Conservation (phyloP, 2,797 vertebrate genomes). For the Tamandua tetradactyla region DNA sequence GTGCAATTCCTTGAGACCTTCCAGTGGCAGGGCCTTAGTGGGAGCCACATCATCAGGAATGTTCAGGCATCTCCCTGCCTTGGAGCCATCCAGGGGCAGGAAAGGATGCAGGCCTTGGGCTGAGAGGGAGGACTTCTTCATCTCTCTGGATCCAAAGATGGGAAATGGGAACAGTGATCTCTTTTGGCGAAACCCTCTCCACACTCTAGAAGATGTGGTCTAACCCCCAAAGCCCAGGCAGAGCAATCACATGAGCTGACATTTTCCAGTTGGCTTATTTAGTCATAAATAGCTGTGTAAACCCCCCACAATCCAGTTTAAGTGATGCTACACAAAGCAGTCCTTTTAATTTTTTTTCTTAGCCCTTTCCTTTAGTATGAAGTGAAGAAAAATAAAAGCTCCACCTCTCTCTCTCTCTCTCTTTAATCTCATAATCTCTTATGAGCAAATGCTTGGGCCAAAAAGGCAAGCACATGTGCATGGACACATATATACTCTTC, state of each 20-base stretch:
- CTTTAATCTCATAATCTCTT: slow-evolving; percentile 13
- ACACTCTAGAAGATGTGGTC: not conserved
- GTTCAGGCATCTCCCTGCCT: not conserved
- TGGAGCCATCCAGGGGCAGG: not conserved
- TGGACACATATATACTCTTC: not conserved
- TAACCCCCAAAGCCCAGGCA: not conserved
- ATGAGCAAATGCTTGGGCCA: not conserved
- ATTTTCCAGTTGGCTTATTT: not conserved
- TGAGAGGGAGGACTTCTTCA: not conserved
- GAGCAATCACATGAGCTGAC: not conserved
- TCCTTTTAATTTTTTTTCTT: not conserved
- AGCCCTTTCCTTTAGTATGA: not conserved
- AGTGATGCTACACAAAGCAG: not conserved
- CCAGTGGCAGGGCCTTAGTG: rapidly evolving
- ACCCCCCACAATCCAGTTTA: not conserved
- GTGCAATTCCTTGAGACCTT: not conserved
- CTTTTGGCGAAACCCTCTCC: not conserved
- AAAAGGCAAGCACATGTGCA: not conserved
- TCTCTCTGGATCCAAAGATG: not conserved
- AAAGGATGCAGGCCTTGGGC: not conserved
- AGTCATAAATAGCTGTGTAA: not conserved
- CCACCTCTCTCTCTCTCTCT: not conserved
- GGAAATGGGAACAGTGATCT: not conserved
- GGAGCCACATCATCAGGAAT: not conserved
- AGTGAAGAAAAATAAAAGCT: not conserved